These are phyloP conservation scores for Hemichromis elongatus DNA, from an alignment of 2,113 vertebrate genomes.

Conservation along the genomic window DNA sequence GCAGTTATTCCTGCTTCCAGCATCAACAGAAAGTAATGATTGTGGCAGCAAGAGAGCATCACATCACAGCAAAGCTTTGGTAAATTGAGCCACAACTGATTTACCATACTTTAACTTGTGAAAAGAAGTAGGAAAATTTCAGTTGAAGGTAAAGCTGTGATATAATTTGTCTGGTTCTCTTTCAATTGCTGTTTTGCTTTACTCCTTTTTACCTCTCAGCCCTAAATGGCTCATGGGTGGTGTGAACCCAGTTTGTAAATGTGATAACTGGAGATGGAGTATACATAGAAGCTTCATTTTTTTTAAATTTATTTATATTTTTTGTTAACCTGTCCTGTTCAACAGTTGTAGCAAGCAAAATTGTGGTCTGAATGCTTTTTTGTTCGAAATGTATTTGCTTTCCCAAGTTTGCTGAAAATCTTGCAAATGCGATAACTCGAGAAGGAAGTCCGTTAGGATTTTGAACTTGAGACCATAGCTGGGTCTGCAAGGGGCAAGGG, in stretches of 20 bases:
- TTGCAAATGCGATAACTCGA: not conserved
- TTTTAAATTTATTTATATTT: accelerated
- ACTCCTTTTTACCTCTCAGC: not conserved
- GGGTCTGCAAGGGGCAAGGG: not conserved
- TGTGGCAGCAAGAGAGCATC: not conserved
- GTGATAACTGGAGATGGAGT: not conserved
- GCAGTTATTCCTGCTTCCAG: not conserved
- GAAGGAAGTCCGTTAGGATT: not conserved
- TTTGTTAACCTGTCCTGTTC: not conserved
- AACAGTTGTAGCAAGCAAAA: too few species aligned
- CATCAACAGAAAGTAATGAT: not conserved
- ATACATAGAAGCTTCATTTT: not conserved
- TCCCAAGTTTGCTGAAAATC: not conserved
- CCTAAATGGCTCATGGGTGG: not conserved
- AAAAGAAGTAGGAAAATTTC: not conserved
- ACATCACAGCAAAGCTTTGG: not conserved
- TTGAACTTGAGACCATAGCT: not conserved
- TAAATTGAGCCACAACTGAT: not conserved
- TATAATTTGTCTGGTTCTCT: not conserved
- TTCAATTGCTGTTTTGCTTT: not conserved
- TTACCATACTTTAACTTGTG: not conserved
- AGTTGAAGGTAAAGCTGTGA: not conserved
- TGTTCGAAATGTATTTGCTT: not conserved
- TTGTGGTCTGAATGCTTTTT: not conserved
- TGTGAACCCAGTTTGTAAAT: not conserved